These are phyloP conservation scores for Heliconius congener DNA, from an alignment of 1,140 invertebrate species.

Conservation along the genomic window DNA sequence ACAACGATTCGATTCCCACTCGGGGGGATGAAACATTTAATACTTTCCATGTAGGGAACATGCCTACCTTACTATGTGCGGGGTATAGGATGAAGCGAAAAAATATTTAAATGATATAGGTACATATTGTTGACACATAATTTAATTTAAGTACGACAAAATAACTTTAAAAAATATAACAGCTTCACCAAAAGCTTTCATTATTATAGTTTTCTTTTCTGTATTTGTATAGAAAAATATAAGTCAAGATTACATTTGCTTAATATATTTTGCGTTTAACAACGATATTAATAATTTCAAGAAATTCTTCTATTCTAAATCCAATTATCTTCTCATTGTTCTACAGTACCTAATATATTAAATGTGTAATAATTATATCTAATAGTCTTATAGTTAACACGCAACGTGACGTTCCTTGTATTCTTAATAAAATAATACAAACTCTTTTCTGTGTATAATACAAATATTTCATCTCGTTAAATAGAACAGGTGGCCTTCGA, in stretches of 20 bases:
- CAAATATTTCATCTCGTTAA: slow-evolving; percentile 1
- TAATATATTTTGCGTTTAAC: not conserved
- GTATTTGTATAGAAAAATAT: too few species aligned
- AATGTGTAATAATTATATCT: not conserved
- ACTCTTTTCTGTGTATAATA: not conserved
- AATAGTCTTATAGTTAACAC: not conserved
- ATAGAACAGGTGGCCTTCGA: slow-evolving; percentile 1
- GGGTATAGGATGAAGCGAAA: too few species aligned
- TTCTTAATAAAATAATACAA: not conserved
- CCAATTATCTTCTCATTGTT: slow-evolving; percentile 3
- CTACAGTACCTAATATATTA: not conserved
- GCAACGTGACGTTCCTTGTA: not conserved
- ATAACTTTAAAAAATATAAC: too few species aligned
- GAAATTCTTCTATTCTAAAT: not conserved
- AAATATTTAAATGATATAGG: too few species aligned
- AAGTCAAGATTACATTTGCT: not conserved
- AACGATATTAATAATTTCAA: not conserved
- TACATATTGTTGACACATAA: too few species aligned
- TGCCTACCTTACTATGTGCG: too few species aligned
- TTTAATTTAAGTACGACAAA: too few species aligned
- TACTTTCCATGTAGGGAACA: too few species aligned
- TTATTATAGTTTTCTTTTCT: too few species aligned
- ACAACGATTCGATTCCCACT: too few species aligned
- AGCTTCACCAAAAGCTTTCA: too few species aligned
- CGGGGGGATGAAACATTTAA: too few species aligned